Conservation (phyloP, 2,888 invertebrate genomes). For the Dynastes tityus region DNA sequence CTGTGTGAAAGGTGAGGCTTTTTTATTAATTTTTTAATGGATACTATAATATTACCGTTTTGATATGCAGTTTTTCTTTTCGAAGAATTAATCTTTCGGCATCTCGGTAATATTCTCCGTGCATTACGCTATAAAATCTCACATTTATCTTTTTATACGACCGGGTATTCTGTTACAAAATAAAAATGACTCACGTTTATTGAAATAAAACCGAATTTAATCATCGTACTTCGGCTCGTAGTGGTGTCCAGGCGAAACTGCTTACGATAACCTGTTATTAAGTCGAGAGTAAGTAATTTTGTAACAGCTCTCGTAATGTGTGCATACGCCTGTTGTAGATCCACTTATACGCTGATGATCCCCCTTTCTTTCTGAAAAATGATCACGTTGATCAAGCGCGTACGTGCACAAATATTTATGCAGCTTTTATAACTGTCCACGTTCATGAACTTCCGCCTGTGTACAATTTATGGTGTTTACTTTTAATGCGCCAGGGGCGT, state of each 20-base stretch:
- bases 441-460: neutral
- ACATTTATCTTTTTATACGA: too few relatives aligned
- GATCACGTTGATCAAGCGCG: slow-evolving; percentile 24
- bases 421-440: slow-evolving; percentile 11
- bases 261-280: slow-evolving; percentile 26
- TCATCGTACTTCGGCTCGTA: neutral
- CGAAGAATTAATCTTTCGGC: too few relatives aligned
- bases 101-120: too few relatives aligned
- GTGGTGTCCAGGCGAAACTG: slow-evolving; percentile 1
- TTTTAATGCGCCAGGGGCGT: neutral
- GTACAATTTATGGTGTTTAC: neutral
- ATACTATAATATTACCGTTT: too few relatives aligned
- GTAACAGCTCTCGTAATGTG: neutral
- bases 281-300: slow-evolving; percentile 25
- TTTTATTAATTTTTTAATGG: too few relatives aligned
- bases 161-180: neutral
- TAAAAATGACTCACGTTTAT: slow-evolving; percentile 9
- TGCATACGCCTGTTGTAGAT: neutral
- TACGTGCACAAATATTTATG: slow-evolving; percentile 27
- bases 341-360: slow-evolving; percentile 7
- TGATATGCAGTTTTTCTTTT: too few relatives aligned
- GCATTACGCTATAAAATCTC: too few relatives aligned
- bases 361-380: slow-evolving; percentile 1
- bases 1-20: too few relatives aligned
- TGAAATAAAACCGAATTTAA: slow-evolving; percentile 14